Base-by-base conservation (phyloP, 2,113 vertebrate species). In the Tragelaphus scriptus region DNA sequence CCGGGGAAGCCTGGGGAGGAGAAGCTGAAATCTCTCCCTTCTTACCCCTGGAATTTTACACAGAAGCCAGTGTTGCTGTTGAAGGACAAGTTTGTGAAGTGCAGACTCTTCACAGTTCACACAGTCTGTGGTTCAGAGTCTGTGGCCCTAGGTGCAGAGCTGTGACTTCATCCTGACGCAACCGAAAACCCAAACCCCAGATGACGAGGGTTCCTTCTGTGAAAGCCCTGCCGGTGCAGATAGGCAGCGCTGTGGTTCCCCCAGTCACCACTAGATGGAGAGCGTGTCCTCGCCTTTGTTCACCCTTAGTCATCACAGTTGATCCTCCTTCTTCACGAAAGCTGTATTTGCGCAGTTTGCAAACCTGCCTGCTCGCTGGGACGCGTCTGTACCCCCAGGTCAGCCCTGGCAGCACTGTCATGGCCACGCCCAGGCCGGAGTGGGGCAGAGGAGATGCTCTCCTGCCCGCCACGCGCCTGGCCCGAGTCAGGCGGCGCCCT, bases 261-360 rank as follows among this genome's bases (percentile, higher is more conserved):
- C 25, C 95, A 81, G 58, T 85, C n/a, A 59, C 97, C 97, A 94
- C 97, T 98, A 97, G 95, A 26, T 91, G 97, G 97, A 85, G 95
- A 47, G 21, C 59, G 75, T 30, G 51, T 32, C 40, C 26, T 16
- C 11, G 87, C 71, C 53, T 53, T 8, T 9, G 51, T 65, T 26
- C 3, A 26, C 19, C 19, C 25, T 90, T 36, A 23, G 55, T 55
- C 51, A 26, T 75, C 51, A 2, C 11, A 10, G 44, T 28, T 13
- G 23, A 12, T 12, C 14, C 47, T 84, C 2, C 4, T 40, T 21
- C 4, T 77, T 58, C 17, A 2, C 0, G 2, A 51, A 53, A 65
- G 94, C 32, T 65, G n/a, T 30, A 21, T 65, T 90, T 61, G 79
- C 1, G 5, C 32, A 51, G 79, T 19, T 68, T 65, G 77, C 7